These are phyloP conservation scores for Cyanocitta stelleri DNA, from an alignment of 2,113 vertebrate genomes.

Conservation along the genomic window DNA sequence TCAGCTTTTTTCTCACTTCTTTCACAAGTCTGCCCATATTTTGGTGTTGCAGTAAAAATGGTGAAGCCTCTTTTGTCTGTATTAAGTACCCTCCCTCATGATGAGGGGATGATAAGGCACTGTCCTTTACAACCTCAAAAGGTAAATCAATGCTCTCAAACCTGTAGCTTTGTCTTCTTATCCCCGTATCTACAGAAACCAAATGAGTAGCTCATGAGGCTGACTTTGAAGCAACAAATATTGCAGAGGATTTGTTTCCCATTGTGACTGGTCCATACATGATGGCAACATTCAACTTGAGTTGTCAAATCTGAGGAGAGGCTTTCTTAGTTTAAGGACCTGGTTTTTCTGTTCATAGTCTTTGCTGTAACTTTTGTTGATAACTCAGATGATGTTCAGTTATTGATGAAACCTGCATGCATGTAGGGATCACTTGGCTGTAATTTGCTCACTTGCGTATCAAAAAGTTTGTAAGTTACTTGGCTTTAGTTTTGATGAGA, in stretches of 20 bases:
- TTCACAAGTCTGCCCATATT: background rate
- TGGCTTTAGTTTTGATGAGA: background rate
- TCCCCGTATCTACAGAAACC: background rate
- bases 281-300: background rate
- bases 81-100: background rate
- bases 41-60: background rate
- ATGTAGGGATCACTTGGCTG: background rate
- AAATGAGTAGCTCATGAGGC: background rate
- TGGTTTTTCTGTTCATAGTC: background rate
- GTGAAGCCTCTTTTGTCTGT: background rate
- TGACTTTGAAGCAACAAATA: background rate
- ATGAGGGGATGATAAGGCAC: background rate
- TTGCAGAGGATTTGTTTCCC: background rate
- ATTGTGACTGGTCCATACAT: background rate
- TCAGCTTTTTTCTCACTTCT: background rate
- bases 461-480: background rate
- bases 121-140: background rate
- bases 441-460: background rate
- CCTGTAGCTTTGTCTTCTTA: background rate
- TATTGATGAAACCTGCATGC: background rate
- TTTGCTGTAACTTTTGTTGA: background rate
- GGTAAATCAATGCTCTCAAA: background rate
- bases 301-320: rapidly evolving
- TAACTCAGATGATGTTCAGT: background rate
- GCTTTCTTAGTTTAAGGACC: background rate